Evolutionary conservation across 2,888 invertebrate genomes (phyloP).

Genomic region (Catotricha subobsoleta): DNA sequence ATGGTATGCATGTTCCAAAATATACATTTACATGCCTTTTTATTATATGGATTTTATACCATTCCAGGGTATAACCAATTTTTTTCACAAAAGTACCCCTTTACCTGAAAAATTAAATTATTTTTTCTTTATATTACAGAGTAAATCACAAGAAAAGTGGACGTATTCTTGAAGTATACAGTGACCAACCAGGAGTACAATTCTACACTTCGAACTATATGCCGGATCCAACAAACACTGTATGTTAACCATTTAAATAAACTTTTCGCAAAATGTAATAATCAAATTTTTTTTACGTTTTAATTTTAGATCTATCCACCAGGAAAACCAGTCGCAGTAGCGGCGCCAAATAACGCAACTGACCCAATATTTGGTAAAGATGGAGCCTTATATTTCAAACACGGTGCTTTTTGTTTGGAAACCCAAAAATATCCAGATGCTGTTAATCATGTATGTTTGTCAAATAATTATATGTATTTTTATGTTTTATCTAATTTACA

Average conservation of each 20-base stretch:
- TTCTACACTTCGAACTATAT: constrained; percentile 70
- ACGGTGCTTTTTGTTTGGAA: constrained; percentile 73
- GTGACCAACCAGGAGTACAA: constrained; percentile 80
- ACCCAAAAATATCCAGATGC: constrained; percentile 89
- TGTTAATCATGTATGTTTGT: constrained; percentile 51
- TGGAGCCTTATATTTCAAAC: constrained; percentile 48
- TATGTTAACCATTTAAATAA: neutral
- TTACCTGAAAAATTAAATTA: neutral
- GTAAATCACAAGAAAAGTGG: constrained; percentile 50
- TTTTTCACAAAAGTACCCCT: neutral
- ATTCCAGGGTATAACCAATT: too few relatives aligned
- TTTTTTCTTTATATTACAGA: constrained; percentile 30
- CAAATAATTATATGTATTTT: constrained; percentile 9
- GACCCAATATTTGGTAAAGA: constrained; percentile 46
- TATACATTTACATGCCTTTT: too few relatives aligned
- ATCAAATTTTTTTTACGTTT: constrained; percentile 1
- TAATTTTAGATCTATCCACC: constrained; percentile 8
- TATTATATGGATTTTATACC: too few relatives aligned
- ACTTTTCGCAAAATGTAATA: neutral
- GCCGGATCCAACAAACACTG: constrained; percentile 37
- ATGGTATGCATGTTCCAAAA: too few relatives aligned
- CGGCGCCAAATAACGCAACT: constrained; percentile 8
- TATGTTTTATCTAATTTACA: constrained; percentile 9
- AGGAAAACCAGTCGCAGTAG: constrained; percentile 16
- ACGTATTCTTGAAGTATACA: constrained; percentile 57